Percentiles rank a stretch among this genome's conserved stretches.
These are phyloP conservation scores for Eolophus roseicapilla DNA, from an alignment of 2,113 vertebrate species.

Conservation along the genomic window DNA sequence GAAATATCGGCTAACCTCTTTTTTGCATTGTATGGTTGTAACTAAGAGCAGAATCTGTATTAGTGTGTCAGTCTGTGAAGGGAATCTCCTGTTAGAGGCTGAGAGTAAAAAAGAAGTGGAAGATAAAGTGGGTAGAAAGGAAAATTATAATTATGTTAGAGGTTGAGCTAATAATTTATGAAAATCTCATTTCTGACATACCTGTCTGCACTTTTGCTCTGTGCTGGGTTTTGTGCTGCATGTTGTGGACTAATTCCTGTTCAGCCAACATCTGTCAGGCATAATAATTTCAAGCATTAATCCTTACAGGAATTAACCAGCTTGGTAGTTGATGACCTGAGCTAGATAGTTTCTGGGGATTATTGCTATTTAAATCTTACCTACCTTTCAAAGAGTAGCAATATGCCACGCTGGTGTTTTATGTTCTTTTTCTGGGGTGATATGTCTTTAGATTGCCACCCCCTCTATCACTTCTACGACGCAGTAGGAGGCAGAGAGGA, in stretches of 20 bases:
- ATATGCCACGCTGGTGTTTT: background rate
- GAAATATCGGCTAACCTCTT: background rate
- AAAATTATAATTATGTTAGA: background rate
- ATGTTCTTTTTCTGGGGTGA: background rate
- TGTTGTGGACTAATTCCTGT: background rate
- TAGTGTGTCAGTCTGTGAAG: background rate
- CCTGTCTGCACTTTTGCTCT: background rate
- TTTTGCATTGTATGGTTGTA: background rate
- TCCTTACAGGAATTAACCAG: slow-evolving; percentile 51
- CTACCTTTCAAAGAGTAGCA: background rate
- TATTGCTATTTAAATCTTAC: slow-evolving; percentile 55
- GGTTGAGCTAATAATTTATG: background rate
- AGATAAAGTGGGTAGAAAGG: background rate
- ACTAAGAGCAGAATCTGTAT: background rate
- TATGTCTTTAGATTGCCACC: background rate
- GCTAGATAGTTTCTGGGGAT: slow-evolving; percentile 51
- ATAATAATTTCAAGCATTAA: slow-evolving; percentile 52
- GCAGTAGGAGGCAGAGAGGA: slow-evolving; percentile 15
- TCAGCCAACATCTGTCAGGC: slow-evolving; percentile 34
- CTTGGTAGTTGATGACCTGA: slow-evolving; percentile 50
- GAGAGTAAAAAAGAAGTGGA: background rate
- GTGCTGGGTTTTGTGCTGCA: background rate
- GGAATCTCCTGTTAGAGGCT: background rate
- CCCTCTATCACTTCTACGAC: background rate
- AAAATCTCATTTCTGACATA: background rate